Base-by-base conservation (phyloP, 30 jellyfish, hydroid and myxozoan genomes). In the Sanderia malayensis region DNA sequence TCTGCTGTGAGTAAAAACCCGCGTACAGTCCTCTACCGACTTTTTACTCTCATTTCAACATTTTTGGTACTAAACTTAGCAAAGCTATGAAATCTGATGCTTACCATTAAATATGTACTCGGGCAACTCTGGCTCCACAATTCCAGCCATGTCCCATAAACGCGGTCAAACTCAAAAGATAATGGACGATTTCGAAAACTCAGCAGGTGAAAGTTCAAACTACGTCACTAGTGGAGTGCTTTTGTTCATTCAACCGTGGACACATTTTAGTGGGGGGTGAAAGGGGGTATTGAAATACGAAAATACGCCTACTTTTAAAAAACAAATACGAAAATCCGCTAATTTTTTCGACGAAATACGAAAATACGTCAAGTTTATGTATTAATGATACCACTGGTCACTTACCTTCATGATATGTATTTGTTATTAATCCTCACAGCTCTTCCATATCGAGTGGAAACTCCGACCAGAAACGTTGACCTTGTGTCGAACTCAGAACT, bases 81-180 rank as follows among this genome's bases (percentile, higher is more conserved):
- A 49, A 49, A 49, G 2, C 18, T 3, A 4, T 4, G 64, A 49
- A 19, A 9, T 64, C 11, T 22, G 46, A n/a, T 9, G 25, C 87
- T n/a, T 44, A 75, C 86, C 86, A 59, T 33, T 61, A 15, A 75
- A 66, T 19, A 75, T 60, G 28, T 62, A 75, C 8, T 75, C 87
- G 37, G 87, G 64, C 31, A 75, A 65, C 18, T 75, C 87, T 22
- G 63, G 19, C 31, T 63, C 67, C 7, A 52, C 79, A 19, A 60
- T 7, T 27, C 47, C 71, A 34, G 87, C 87, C 87, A 75, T 75
- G 11, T 49, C 64, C 64, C 8, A 3, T 49, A 49, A 49, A 49
- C 24, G 8, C 18, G 27, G 24, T 49, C 27, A 19, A 49, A 24
- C 27, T 49, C n/a, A n/a, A n/a, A n/a, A n/a, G n/a, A n/a, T n/a